Percentiles rank a stretch among this genome's conserved stretches.
phyloP scores from a whole-genome alignment of 1,140 invertebrate species.

The Leptinotarsa lineolata region DNA sequence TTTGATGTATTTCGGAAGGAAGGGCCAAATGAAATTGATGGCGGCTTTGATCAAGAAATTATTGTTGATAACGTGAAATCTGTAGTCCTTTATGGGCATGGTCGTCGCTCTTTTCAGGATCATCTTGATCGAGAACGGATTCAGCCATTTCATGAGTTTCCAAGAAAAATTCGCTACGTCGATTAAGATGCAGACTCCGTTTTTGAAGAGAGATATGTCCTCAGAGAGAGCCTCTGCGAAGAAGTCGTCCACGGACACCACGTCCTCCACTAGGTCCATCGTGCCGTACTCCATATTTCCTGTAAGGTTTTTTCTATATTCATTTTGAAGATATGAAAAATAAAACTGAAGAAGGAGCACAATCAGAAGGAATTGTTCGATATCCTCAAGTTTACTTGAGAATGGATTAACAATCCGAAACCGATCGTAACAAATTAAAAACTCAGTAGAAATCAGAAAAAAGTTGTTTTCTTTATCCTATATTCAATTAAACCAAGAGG shows the following conservation, averaged over 20 bases:
- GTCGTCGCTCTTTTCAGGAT: conserved; percentile 47
- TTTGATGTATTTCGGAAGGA: conserved; percentile 47
- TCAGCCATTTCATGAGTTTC: conserved; percentile 53
- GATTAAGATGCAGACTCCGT: conserved; percentile 51
- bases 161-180: conserved; percentile 51
- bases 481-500: too few species aligned
- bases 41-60: conserved; percentile 39
- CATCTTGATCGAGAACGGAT: conserved; percentile 49
- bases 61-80: conserved; percentile 48
- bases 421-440: too few species aligned
- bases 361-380: too few species aligned
- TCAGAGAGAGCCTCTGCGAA: conserved; percentile 34
- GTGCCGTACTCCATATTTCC: conserved; percentile 32
- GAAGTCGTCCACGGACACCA: conserved; percentile 35
- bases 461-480: too few species aligned
- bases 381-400: too few species aligned
- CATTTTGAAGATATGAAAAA: too few species aligned
- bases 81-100: conserved; percentile 45
- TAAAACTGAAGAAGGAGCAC: too few species aligned
- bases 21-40: conserved; percentile 47
- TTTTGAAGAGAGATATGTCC: not conserved
- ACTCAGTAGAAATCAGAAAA: too few species aligned
- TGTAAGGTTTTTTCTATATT: not conserved
- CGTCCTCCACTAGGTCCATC: conserved; percentile 34
- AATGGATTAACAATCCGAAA: too few species aligned